Percentiles rank a stretch among this genome's conserved stretches.
Evolutionary conservation across 1,140 invertebrate species (phyloP).

Genomic region (Atta cephalotes): DNA sequence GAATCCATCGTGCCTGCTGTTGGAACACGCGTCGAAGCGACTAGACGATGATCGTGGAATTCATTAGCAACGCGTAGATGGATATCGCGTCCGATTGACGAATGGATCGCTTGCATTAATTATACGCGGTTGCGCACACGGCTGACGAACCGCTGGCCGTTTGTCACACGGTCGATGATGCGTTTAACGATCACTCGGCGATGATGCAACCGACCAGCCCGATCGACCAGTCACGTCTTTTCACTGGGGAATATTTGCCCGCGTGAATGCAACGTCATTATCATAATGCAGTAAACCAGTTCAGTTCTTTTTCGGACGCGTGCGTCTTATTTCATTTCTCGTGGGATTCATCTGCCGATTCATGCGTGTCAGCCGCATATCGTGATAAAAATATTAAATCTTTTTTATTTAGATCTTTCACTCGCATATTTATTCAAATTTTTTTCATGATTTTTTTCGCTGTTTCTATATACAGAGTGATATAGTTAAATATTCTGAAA

Average conservation of each 20-base stretch:
- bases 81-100: conserved; percentile 67
- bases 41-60: conserved; percentile 64
- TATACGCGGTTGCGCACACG: conserved; percentile 64
- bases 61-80: conserved; percentile 60
- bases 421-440: neutral
- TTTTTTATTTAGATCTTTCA: neutral
- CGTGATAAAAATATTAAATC: neutral
- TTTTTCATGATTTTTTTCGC: neutral
- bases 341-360: conserved; percentile 15
- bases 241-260: neutral
- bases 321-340: conserved; percentile 20
- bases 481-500: no score
- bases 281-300: conserved; percentile 33
- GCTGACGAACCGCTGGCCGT: conserved; percentile 42
- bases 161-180: conserved; percentile 68
- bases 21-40: conserved; percentile 41
- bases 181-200: conserved; percentile 58
- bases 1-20: conserved; percentile 21
- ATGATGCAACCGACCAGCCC: conserved; percentile 34
- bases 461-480: neutral
- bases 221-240: conserved; percentile 27
- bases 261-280: conserved; percentile 33
- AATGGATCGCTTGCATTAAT: conserved; percentile 68
- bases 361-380: neutral
- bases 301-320: conserved; percentile 24